Evolutionary conservation across 2,113 vertebrate genomes (phyloP), one percentile per base, ranked within the genome.

Genomic region (Heterotilapia buettikoferi): DNA sequence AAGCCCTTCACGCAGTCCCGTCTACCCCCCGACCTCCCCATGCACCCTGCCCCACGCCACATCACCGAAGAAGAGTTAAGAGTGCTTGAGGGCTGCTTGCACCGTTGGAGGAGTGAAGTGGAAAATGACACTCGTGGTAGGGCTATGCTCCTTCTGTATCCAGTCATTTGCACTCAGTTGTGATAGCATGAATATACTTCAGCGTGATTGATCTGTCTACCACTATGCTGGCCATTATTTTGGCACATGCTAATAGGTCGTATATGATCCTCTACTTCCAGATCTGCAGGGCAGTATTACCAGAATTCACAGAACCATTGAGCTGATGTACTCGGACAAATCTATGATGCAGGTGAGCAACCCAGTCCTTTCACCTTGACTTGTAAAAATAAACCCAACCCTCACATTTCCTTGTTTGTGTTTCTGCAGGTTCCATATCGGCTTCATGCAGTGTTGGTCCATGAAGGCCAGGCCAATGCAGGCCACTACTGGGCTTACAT

Each of bases 401-500:
- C 29, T 36, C 29, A 52, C 4, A 3, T 78, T 29, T 8, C 18
- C 45, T n/a, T 2, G 43, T 85, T 3, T 71, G 13, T 84, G 5
- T 78, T 24, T 18, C 43, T 38, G 8, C 92, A 99, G 99, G 98
- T 99, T 93, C 98, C 98, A 26, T 99, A 99, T 88, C 97, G 98
- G 88, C 97, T 99, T 81, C 99, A 99, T 78, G 98, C 98, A 16
- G 98, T 99, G 33, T 95, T 99, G 91, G 99, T 99, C 86, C 99
- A 99, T 6, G 99, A 99, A 94, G 99, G 99, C 80, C 99, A 99
- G 94, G 99, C 99, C 1, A 99, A 98, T 36, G 99, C 98, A 1
- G 99, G 99, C 50, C 99, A 99, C 97, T 99, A 99, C 92, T 99
- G 99, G 99, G 99, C 99, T 1, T 99, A 99, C 88, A 98, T 99